Percentiles rank a stretch among this genome's conserved stretches.
Evolutionary conservation across 2,888 invertebrate genomes (phyloP).

Genomic region (Minunthozetes semirufus): DNA sequence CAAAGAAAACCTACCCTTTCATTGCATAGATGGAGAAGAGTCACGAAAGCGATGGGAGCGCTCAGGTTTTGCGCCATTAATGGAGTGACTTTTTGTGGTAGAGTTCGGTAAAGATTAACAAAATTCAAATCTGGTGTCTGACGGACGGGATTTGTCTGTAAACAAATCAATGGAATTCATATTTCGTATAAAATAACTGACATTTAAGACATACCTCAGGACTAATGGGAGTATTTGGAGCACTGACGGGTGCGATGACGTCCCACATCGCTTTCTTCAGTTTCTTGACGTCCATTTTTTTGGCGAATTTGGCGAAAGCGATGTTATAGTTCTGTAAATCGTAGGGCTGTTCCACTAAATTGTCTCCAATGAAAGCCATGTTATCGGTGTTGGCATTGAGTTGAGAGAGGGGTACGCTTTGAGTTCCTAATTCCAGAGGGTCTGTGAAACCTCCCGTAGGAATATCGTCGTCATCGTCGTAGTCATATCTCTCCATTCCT

Average conservation of each 20-base stretch:
- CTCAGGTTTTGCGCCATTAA: conserved; percentile 66
- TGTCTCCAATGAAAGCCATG: conserved; percentile 32
- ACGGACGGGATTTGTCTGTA: not conserved
- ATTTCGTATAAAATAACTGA: too few relatives aligned
- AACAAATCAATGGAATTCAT: not conserved
- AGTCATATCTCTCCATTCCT: conserved; percentile 28
- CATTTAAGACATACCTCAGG: not conserved
- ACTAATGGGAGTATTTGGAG: not conserved
- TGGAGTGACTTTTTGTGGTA: conserved; percentile 46
- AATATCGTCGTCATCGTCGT: conserved; percentile 35
- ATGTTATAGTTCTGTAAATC: conserved; percentile 62
- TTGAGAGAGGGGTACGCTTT: not conserved
- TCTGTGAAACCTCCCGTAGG: conserved; percentile 2
- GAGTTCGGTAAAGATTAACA: conserved; percentile 44
- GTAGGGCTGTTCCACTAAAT: conserved; percentile 36
- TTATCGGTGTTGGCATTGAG: not conserved
- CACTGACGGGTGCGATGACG: conserved; percentile 51
- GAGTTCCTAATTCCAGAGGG: conserved; percentile 19
- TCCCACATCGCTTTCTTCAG: conserved; percentile 70
- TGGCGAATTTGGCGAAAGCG: conserved; percentile 71
- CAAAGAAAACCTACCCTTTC: conserved; percentile 54
- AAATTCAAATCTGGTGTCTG: conserved; percentile 39
- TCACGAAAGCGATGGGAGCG: conserved; percentile 68
- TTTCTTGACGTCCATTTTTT: conserved; percentile 76
- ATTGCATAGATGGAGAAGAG: conserved; percentile 74